phyloP scores from a whole-genome alignment of 2,888 invertebrate genomes.

The Branchellion lobata region DNA sequence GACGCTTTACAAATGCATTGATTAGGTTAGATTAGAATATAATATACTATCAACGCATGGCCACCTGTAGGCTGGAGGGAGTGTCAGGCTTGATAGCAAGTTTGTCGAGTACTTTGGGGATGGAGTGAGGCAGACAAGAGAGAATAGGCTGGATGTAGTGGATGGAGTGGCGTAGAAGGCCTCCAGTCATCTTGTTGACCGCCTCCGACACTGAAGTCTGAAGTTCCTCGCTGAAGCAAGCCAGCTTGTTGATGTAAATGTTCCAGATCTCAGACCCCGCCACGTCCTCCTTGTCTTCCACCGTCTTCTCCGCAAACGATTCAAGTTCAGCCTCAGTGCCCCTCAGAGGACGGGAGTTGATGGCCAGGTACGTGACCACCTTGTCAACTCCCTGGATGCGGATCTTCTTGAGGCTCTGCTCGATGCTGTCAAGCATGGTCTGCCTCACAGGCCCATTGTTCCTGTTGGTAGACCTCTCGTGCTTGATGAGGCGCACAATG shows the following conservation, averaged over 20 bases:
- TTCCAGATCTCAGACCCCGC: slow-evolving; percentile 49
- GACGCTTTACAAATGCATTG: too few relatives aligned
- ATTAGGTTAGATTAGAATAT: too few relatives aligned
- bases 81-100: slow-evolving; percentile 53
- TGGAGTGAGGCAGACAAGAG: slow-evolving; percentile 52
- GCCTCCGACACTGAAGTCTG: slow-evolving; percentile 51
- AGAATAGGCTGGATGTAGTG: slow-evolving; percentile 54
- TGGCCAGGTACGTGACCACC: slow-evolving; percentile 52
- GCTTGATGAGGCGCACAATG: slow-evolving; percentile 51
- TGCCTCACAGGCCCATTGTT: slow-evolving; percentile 47
- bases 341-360: slow-evolving; percentile 47
- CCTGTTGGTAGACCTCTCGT: slow-evolving; percentile 51
- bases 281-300: slow-evolving; percentile 46
- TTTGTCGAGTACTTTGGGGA: slow-evolving; percentile 52
- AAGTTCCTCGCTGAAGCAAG: slow-evolving; percentile 52
- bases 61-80: slow-evolving; percentile 46
- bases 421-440: slow-evolving; percentile 50
- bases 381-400: slow-evolving; percentile 51
- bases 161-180: slow-evolving; percentile 52
- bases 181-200: slow-evolving; percentile 52
- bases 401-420: slow-evolving; percentile 50
- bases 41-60: not conserved
- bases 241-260: slow-evolving; percentile 51
- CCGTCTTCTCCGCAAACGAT: slow-evolving; percentile 52
- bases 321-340: slow-evolving; percentile 52